A percentile compares a stretch with the other conserved stretches of the same genome.
phyloP scores from a whole-genome alignment of 2,113 vertebrate species.

The Syngnathus typhle region DNA sequence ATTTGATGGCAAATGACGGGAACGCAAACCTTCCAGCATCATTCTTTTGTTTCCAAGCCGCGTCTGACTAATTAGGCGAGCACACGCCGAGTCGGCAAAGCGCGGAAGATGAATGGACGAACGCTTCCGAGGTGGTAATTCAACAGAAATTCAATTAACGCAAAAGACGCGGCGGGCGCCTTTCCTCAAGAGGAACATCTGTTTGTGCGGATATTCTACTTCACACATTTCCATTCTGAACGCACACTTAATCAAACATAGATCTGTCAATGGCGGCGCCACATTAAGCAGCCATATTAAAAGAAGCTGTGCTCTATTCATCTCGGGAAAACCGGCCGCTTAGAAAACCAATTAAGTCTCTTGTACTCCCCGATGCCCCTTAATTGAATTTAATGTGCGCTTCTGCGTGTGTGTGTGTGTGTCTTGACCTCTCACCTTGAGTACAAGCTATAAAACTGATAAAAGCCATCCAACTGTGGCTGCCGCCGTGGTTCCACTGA shows the following conservation, averaged over 20 bases:
- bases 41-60: constrained; percentile 57
- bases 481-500: constrained; percentile 21
- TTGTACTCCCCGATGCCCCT: constrained; percentile 67
- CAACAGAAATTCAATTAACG: constrained; percentile 70
- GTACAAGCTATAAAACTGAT: constrained; percentile 34
- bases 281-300: constrained; percentile 72
- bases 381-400: constrained; percentile 65
- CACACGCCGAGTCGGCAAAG: constrained; percentile 42
- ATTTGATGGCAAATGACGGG: constrained; percentile 25
- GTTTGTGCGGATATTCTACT: constrained; percentile 36
- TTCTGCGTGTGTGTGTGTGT: background rate
- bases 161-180: constrained; percentile 40
- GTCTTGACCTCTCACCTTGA: constrained; percentile 27
- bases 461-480: constrained; percentile 13
- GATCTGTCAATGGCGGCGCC: constrained; percentile 58
- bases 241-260: constrained; percentile 52
- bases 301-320: constrained; percentile 68
- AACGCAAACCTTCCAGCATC: constrained; percentile 23
- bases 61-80: constrained; percentile 58
- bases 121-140: constrained; percentile 70
- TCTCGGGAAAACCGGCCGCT: constrained; percentile 66
- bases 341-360: constrained; percentile 74
- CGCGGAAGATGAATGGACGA: constrained; percentile 64
- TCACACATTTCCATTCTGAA: background rate
- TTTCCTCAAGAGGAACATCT: constrained; percentile 34